Base-by-base conservation (phyloP, 2,888 invertebrate genomes). In the Epistrophe grossulariae region DNA sequence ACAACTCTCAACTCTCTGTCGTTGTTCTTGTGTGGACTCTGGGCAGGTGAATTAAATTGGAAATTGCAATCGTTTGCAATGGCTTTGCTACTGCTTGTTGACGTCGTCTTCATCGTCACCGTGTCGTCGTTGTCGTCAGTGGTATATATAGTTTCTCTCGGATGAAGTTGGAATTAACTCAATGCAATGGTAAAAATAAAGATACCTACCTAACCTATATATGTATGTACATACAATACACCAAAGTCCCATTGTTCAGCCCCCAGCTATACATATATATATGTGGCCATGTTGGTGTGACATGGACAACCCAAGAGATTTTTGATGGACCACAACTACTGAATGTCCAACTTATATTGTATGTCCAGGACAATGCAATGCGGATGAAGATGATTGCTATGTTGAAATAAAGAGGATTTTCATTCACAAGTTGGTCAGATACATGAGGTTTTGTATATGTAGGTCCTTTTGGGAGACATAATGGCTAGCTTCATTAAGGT, bases 1-100 rank as follows among this genome's bases (percentile, higher is more conserved):
- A 64, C 70, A 28, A n/a, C 19, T 19, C 40, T 50, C 15, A 2
- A 24, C n/a, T 24, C 1, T 50, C 62, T 62, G 40, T 43, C 15
- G n/a, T n/a, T n/a, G n/a, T n/a, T n/a, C 19, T 19, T 60, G 6
- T 38, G 10, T 38, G 38, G 24, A 35, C 62, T 15, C 13, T 38
- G 79, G 72, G 79, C 76, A 79, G 83, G 87, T 83, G 76, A 83
- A 83, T 87, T 79, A 83, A 83, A 87, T 87, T 83, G 83, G 79
- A 87, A 79, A 87, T 87, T 83, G 79, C 83, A 71, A 66, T 71
- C 83, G 74, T 76, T 87, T 83, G 71, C 64, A 45, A 64, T 66
- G 71, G 59, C 45, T 62, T 59, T 70, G 70, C 55, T 40, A 7
- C 52, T 71, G 71, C 11, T 71, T 35, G n/a, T 59, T 50, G 50